These are phyloP conservation scores for Patiria miniata DNA, from an alignment of 35 echinoderm and acorn worm genomes.

Conservation along the genomic window DNA sequence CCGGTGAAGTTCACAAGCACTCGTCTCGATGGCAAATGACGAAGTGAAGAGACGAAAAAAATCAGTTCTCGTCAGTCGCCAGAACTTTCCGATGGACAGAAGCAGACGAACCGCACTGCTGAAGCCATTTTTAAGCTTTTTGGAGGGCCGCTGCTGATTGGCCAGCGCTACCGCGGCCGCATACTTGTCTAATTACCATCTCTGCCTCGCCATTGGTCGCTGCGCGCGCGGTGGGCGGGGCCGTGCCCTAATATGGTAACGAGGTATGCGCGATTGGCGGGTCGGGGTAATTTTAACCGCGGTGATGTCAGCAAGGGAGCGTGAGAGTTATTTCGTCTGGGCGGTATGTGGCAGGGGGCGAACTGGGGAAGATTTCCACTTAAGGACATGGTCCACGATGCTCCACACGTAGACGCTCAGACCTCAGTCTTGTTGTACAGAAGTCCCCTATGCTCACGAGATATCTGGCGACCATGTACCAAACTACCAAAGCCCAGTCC, in stretches of 20 bases:
- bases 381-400: slow-evolving; percentile 12
- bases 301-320: slow-evolving; percentile 15
- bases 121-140: background rate
- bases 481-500: too few relatives aligned
- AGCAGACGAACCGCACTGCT: background rate
- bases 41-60: background rate
- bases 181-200: background rate
- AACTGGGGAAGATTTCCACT: background rate
- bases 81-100: background rate
- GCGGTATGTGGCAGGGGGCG: slow-evolving; percentile 2
- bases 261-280: slow-evolving; percentile 5
- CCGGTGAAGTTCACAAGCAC: slow-evolving; percentile 2
- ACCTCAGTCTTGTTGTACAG: too few relatives aligned
- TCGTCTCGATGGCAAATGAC: background rate
- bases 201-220: background rate
- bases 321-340: background rate
- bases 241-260: background rate
- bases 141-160: background rate
- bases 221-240: background rate
- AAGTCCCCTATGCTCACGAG: too few relatives aligned
- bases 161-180: background rate
- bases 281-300: slow-evolving; percentile 9
- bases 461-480: too few relatives aligned
- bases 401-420: too few relatives aligned
- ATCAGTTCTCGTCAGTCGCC: background rate